phyloP scores from a whole-genome alignment of 2,113 vertebrate species.

The Toxotes jaculatrix region DNA sequence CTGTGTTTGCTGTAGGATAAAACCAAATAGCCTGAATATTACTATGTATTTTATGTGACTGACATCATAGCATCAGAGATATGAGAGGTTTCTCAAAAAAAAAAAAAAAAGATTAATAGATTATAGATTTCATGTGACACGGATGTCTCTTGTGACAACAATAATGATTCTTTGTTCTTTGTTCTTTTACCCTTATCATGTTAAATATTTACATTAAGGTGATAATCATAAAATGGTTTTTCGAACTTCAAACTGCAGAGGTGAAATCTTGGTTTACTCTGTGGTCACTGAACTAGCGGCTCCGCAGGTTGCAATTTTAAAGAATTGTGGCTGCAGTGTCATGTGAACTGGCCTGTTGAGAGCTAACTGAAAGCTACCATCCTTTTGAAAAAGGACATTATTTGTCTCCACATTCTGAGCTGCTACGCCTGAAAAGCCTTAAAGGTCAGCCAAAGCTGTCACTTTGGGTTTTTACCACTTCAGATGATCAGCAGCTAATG shows the following conservation, averaged over 20 bases:
- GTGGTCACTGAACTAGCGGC: neutral
- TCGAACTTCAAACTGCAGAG: neutral
- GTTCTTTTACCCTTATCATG: too few relatives aligned
- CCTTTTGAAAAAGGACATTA: constrained; percentile 39
- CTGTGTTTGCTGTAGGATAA: neutral
- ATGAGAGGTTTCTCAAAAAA: neutral
- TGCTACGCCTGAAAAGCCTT: constrained; percentile 12
- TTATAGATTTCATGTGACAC: constrained; percentile 21
- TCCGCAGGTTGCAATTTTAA: neutral
- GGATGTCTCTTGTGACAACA: neutral
- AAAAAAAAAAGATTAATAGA: neutral
- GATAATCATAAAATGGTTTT: neutral
- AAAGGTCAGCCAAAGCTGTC: constrained; percentile 52
- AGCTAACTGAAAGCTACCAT: constrained; percentile 42
- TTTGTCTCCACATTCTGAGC: constrained; percentile 30
- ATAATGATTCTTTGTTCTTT: too few relatives aligned
- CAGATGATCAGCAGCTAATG: constrained; percentile 16
- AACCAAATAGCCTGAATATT: neutral
- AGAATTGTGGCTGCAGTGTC: neutral
- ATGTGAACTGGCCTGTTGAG: constrained; percentile 7
- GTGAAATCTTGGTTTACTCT: neutral
- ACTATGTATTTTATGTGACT: neutral
- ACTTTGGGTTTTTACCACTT: constrained; percentile 32
- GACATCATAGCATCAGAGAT: neutral
- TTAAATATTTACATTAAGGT: neutral